Evolutionary conservation across 1,140 invertebrate species (phyloP), one percentile per base, ranked within the genome.

Genomic region (Agrypnia vestita): DNA sequence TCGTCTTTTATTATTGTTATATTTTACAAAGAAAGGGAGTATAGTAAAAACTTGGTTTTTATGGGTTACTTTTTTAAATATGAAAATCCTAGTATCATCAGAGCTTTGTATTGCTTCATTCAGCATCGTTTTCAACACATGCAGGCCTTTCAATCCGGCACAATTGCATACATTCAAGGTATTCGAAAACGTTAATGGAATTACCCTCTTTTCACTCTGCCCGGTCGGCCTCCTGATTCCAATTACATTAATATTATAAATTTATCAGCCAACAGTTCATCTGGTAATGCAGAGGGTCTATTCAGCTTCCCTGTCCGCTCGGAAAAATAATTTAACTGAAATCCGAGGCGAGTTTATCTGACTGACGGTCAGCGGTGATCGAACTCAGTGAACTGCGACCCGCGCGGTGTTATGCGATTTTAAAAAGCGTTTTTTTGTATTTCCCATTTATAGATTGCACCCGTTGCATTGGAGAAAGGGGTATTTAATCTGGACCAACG

Each of bases 291-390:
- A 44, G 12, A 25, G 43, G 51, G 25, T 61, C 25, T 59, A 56
- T 74, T 75, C 72, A 75, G 15, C 7, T 13, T 67, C n/a, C 43
- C 43, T n/a, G 43, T 10, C n/a, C 62, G 35, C 13, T n/a, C 53
- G 35, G 55, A 75, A 73, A 73, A 21, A 73, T 73, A 55, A 75
- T 59, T 59, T 75, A 25, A 75, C 15, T 75, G 72, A 75, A 75
- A 75, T 55, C 15, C 64, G 35, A 49, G 25, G 43, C 64, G n/a
- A 15, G 43, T 69, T 75, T 67, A 43, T 43, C 25, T 35, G 10
- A 15, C 21, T 55, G 35, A 44, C 44, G 72, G 72, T 56, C 56
- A 25, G 44, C 55, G 12, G 59, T 76, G 19, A 76, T 76, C 19
- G 46, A 64, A 47, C 19, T 64, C 74, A 15, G 43, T 64, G 74